These are phyloP conservation scores for Conus canariensis DNA, from an alignment of 2,888 invertebrate genomes.

Conservation along the genomic window DNA sequence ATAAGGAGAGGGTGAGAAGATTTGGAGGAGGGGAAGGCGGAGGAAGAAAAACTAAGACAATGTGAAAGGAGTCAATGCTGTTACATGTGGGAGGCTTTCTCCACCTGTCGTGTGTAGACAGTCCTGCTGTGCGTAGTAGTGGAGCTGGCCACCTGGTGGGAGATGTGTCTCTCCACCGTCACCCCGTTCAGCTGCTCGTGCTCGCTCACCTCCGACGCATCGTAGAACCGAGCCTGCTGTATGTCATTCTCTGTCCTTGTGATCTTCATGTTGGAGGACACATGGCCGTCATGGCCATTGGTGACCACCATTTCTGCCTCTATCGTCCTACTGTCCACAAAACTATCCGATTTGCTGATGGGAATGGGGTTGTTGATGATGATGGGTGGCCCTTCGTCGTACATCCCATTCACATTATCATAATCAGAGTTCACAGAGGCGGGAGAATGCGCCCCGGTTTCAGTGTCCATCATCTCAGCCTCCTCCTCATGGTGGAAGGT, in stretches of 20 bases:
- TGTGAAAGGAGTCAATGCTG: not conserved
- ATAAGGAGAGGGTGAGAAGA: no score
- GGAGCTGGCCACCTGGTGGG: conserved; percentile 49
- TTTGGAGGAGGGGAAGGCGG: no score
- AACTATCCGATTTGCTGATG: conserved; percentile 52
- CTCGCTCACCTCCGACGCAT: conserved; percentile 46
- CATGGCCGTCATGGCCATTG: conserved; percentile 51
- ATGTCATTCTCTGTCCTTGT: conserved; percentile 54
- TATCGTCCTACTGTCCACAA: conserved; percentile 35
- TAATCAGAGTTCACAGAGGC: conserved; percentile 70
- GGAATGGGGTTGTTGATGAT: conserved; percentile 43
- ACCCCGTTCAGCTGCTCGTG: conserved; percentile 45
- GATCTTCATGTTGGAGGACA: conserved; percentile 50
- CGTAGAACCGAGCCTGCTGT: conserved; percentile 45
- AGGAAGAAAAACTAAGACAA: not conserved
- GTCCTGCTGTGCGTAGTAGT: conserved; percentile 48
- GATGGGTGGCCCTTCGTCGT: conserved; percentile 29
- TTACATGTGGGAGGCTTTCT: conserved; percentile 50
- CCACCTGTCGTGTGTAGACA: conserved; percentile 48
- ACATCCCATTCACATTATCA: conserved; percentile 66
- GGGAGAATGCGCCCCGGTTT: conserved; percentile 48
- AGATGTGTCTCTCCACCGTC: conserved; percentile 43
- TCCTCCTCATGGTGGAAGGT: not conserved
- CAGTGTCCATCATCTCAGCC: conserved; percentile 3
- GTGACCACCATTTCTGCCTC: conserved; percentile 50